Conservation (phyloP, 1,140 invertebrate genomes). For the Tribolium castaneum region DNA sequence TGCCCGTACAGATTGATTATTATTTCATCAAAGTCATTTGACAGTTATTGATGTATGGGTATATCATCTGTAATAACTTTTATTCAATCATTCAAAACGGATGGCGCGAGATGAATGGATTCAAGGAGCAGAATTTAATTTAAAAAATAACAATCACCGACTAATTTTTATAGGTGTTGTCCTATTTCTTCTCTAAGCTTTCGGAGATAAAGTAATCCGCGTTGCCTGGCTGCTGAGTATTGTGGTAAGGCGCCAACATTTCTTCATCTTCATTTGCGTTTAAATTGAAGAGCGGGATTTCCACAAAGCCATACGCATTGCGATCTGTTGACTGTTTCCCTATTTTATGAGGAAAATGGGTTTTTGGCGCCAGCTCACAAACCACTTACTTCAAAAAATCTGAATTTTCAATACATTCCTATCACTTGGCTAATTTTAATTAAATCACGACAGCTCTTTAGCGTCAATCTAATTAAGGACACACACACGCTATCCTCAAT, state of each 20-base stretch:
- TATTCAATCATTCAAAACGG: neutral
- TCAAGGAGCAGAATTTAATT: no score
- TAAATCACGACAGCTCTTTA: neutral
- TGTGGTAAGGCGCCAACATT: constrained; percentile 10
- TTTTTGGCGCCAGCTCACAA: neutral
- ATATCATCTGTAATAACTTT: neutral
- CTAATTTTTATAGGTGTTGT: no score
- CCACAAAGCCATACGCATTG: neutral
- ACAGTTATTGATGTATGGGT: neutral
- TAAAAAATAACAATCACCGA: no score
- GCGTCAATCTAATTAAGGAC: neutral
- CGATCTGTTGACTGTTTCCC: neutral
- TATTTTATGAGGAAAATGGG: neutral
- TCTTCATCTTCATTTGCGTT: constrained; percentile 25
- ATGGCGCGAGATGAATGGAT: neutral
- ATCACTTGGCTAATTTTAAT: neutral
- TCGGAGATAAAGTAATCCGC: neutral
- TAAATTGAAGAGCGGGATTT: constrained; percentile 10
- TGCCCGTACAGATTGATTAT: neutral
- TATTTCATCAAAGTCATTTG: neutral
- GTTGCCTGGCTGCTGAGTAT: neutral
- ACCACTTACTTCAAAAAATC: neutral
- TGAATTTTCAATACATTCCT: no score
- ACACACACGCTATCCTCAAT: neutral
- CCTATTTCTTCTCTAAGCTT: no score